Conservation (phyloP, 1,140 invertebrate genomes). For the Lucilia sericata region DNA sequence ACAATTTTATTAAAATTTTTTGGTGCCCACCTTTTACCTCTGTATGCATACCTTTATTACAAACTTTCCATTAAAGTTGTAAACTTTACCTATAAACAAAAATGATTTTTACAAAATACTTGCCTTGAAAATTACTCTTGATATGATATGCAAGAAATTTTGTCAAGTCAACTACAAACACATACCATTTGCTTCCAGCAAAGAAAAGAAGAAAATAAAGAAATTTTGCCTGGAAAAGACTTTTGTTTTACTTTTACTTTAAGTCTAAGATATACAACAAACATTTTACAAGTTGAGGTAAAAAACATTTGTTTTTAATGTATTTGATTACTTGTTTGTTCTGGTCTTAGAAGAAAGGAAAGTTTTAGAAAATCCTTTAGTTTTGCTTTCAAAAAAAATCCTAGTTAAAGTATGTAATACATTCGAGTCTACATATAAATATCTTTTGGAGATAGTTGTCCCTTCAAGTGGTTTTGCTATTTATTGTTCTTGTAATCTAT, state of each 20-base stretch:
- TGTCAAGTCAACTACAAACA: too few species aligned
- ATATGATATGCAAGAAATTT: neutral
- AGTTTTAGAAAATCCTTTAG: neutral
- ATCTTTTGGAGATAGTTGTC: neutral
- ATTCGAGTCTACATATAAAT: too few species aligned
- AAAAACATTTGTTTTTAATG: neutral
- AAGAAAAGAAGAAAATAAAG: too few species aligned
- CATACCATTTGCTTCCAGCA: too few species aligned
- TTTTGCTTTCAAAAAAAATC: neutral
- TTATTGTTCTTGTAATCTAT: constrained; percentile 1
- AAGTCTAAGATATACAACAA: neutral
- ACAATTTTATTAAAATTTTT: too few species aligned
- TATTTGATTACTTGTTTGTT: neutral
- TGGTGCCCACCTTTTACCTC: too few species aligned
- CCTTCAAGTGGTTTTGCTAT: neutral
- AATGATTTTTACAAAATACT: neutral
- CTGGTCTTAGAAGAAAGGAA: neutral
- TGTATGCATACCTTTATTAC: too few species aligned
- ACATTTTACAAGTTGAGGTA: too few species aligned
- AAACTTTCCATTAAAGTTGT: too few species aligned
- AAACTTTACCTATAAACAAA: neutral
- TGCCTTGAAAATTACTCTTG: neutral
- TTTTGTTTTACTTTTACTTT: neutral
- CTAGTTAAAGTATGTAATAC: neutral
- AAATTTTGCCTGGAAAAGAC: neutral